Evolutionary conservation across 1,140 invertebrate genomes (phyloP), one percentile per base, ranked within the genome.

Genomic region (Lucilia sericata): DNA sequence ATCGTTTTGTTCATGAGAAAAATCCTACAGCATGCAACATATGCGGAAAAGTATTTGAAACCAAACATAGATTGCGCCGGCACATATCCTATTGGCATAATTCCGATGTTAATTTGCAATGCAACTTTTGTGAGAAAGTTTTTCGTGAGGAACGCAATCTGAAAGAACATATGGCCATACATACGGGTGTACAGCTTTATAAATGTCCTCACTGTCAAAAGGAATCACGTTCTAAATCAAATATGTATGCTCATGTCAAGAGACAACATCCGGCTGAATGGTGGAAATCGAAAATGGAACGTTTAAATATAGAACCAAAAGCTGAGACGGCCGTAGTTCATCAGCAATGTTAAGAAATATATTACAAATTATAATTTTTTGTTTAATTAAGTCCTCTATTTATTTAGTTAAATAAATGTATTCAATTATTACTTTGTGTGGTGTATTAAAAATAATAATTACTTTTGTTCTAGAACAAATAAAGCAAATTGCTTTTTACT

Each of bases 221-320:
- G 84, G 87, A 88, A 36, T 91, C 89, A 76, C 86, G 88, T 3
- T 89, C 89, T 8, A 88, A 87, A 5, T 89, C 88, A 74, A 91
- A 91, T 81, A 91, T 91, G 90, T 89, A 89, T 55, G 88, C 90
- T 4, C 91, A 91, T 84, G 88, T 89, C 42, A 90, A 90, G 85
- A 88, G 89, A 60, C 84, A 88, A 3, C 89, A 90, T 51, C 87
- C 87, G 12, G 86, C 88, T n/a, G 89, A 90, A 80, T 90, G 89
- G 89, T 78, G 87, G 8, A 85, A 86, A 65, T 88, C 88, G 4
- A 89, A 90, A 47, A 85, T 89, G 87, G 88, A 88, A 4, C 88
- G 88, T 2, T 90, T 88, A 25, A 88, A 90, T 84, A n/a, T 76
- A 17, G 89, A 90, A 85, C 88, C 88, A 12, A 88, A 89, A 17